Conservation (phyloP, 2,888 invertebrate species). For the Odontomyia ornata region DNA sequence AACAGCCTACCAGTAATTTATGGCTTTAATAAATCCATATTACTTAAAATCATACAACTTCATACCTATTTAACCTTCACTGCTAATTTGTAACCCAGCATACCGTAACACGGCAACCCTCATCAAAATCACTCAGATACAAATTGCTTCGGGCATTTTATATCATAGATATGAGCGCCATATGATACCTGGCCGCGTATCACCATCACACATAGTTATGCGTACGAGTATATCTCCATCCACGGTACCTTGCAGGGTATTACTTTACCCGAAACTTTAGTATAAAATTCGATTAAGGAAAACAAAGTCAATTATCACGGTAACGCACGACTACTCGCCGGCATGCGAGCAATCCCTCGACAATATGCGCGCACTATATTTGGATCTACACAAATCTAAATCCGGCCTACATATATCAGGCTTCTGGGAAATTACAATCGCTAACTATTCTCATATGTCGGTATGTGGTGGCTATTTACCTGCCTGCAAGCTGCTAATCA, state of each 20-base stretch:
- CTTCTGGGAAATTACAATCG: background rate
- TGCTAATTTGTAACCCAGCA: no score
- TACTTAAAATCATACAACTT: no score
- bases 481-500: constrained; percentile 39
- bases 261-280: constrained; percentile 12
- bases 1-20: no score
- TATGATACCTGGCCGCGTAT: background rate
- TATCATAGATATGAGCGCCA: background rate
- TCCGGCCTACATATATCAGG: constrained; percentile 19
- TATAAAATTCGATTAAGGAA: constrained; percentile 36
- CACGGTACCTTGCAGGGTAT: background rate
- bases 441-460: no score
- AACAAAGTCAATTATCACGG: constrained; percentile 43
- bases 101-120: background rate
- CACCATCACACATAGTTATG: background rate
- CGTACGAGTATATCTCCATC: no score
- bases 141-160: background rate
- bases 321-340: constrained; percentile 4
- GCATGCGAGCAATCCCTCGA: background rate
- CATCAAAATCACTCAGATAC: background rate
- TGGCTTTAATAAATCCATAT: no score
- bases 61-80: no score
- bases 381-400: background rate
- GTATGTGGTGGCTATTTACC: background rate
- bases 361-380: background rate